Percentiles rank a stretch among this genome's conserved stretches.
phyloP scores from a whole-genome alignment of 2,113 vertebrate species.

The Vimba vimba region DNA sequence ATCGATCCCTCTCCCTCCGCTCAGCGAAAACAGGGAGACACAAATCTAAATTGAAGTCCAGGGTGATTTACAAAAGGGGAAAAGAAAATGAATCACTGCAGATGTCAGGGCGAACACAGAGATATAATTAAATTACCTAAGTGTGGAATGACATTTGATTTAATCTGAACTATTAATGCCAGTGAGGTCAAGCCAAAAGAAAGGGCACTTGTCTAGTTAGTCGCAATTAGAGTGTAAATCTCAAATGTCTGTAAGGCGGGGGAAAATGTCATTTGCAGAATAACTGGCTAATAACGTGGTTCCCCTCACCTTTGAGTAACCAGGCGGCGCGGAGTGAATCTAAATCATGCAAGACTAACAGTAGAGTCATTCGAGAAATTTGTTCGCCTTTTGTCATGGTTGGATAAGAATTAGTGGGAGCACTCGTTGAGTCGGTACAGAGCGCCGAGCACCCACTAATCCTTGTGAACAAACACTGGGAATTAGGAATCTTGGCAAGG shows the following conservation, averaged over 20 bases:
- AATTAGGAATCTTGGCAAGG: slow-evolving; percentile 27
- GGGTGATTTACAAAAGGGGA: slow-evolving; percentile 53
- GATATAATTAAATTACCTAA: slow-evolving; percentile 68
- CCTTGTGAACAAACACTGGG: slow-evolving; percentile 38
- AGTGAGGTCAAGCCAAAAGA: slow-evolving; percentile 55
- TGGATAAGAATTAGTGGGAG: slow-evolving; percentile 35
- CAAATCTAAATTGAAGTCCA: slow-evolving; percentile 69
- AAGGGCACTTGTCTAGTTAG: slow-evolving; percentile 58
- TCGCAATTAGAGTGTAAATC: slow-evolving; percentile 51
- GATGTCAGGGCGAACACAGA: slow-evolving; percentile 64
- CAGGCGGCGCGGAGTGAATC: slow-evolving; percentile 32
- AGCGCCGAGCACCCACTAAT: slow-evolving; percentile 43
- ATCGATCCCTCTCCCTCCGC: slow-evolving; percentile 66
- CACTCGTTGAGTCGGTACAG: slow-evolving; percentile 18
- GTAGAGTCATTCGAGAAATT: slow-evolving; percentile 19
- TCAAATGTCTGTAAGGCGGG: slow-evolving; percentile 46
- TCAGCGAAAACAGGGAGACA: slow-evolving; percentile 57
- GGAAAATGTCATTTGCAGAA: slow-evolving; percentile 55
- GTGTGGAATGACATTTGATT: slow-evolving; percentile 68
- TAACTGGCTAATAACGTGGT: slow-evolving; percentile 51
- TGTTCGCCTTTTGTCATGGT: slow-evolving; percentile 5
- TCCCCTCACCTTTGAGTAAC: slow-evolving; percentile 44
- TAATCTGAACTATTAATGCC: slow-evolving; percentile 62
- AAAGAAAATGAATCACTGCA: slow-evolving; percentile 66
- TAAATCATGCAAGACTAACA: slow-evolving; percentile 44